Conservation (phyloP, 2,797 vertebrate species). For the Austrolebias charrua region DNA sequence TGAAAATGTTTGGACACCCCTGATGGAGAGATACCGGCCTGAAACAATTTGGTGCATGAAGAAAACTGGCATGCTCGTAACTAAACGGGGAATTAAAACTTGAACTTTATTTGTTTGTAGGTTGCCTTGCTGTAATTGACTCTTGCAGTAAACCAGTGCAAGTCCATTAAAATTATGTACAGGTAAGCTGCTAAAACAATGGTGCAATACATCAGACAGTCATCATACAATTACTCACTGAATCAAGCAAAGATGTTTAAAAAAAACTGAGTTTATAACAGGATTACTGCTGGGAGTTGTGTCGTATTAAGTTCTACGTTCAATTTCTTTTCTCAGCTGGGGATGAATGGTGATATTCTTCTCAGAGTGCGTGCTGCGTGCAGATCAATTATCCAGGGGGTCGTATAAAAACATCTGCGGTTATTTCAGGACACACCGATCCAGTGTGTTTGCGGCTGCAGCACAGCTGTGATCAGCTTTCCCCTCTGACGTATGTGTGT, state of each 20-base stretch:
- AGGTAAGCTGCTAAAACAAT: slow-evolving; percentile 7
- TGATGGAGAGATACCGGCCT: no score
- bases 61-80: no score
- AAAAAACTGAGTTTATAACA: slow-evolving; percentile 17
- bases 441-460: slow-evolving; percentile 55
- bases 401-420: slow-evolving; percentile 57
- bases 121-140: no score
- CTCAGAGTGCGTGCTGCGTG: slow-evolving; percentile 19
- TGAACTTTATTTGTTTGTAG: no score
- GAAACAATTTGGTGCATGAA: no score
- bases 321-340: background rate
- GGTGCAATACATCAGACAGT: slow-evolving; percentile 3
- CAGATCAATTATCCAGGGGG: slow-evolving; percentile 25
- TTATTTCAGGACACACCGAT: slow-evolving; percentile 70
- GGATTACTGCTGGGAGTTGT: background rate
- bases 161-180: background rate
- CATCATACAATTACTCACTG: slow-evolving; percentile 10
- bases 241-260: background rate
- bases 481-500: slow-evolving; percentile 60
- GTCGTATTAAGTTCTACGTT: background rate
- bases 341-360: slow-evolving; percentile 18
- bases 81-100: no score
- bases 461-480: slow-evolving; percentile 68
- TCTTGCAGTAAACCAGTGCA: background rate
- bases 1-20: no score